Evolutionary conservation across 1,140 invertebrate species (phyloP).

Genomic region (Metopolophium dirhodum): DNA sequence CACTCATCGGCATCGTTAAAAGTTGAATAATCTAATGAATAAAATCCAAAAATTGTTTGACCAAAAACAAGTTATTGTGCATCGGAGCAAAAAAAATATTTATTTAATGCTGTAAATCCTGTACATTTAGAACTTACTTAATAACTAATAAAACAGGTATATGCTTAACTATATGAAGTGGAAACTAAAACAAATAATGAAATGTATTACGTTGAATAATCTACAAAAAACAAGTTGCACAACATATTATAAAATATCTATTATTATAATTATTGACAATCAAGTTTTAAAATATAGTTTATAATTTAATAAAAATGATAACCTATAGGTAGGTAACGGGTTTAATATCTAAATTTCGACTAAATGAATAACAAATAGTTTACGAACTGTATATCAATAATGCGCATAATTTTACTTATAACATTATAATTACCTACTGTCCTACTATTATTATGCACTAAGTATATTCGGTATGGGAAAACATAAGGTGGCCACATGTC

Average conservation of each 20-base stretch:
- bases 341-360: background rate
- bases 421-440: background rate
- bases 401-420: background rate
- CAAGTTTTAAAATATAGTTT: slow-evolving; percentile 8
- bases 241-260: slow-evolving; percentile 10
- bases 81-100: background rate
- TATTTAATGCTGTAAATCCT: background rate
- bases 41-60: background rate
- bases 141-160: background rate
- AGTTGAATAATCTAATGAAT: background rate
- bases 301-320: slow-evolving; percentile 24
- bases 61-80: background rate
- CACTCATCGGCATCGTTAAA: background rate
- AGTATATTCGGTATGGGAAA: background rate
- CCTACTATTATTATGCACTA: background rate
- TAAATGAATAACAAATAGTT: background rate
- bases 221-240: slow-evolving; percentile 40
- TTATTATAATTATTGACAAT: slow-evolving; percentile 30
- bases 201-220: slow-evolving; percentile 13
- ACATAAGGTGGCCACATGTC: background rate
- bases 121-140: background rate
- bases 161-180: background rate
- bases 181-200: background rate
- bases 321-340: slow-evolving; percentile 7
- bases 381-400: background rate